These are phyloP conservation scores for Agelas oroides DNA, from an alignment of 37 sponge, comb jelly and placozoan genomes.

Conservation along the genomic window DNA sequence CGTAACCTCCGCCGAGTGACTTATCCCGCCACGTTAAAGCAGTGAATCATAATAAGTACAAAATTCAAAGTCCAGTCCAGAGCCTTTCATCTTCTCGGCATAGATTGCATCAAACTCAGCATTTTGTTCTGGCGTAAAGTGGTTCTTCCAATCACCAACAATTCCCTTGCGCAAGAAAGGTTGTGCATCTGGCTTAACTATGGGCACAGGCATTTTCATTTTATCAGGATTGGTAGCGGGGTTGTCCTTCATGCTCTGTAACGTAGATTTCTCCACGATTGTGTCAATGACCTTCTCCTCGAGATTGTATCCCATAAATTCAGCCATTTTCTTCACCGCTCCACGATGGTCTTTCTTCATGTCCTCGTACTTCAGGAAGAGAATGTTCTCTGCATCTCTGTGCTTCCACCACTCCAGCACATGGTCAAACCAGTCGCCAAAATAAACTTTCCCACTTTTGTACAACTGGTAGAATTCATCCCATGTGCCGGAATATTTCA, in stretches of 20 bases:
- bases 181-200: neutral
- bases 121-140: conserved; percentile 28
- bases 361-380: conserved; percentile 70
- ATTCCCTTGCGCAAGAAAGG: conserved; percentile 41
- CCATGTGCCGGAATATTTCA: conserved; percentile 1
- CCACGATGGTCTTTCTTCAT: conserved; percentile 43
- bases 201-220: too few relatives aligned
- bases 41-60: too few relatives aligned
- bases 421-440: conserved; percentile 68
- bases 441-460: conserved; percentile 5
- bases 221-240: conserved; percentile 7
- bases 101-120: conserved; percentile 29
- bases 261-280: conserved; percentile 12
- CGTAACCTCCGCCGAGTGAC: too few relatives aligned
- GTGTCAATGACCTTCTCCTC: conserved; percentile 16
- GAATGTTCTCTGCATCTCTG: conserved; percentile 47
- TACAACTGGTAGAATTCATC: neutral
- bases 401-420: conserved; percentile 59
- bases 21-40: too few relatives aligned
- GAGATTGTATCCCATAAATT: conserved; percentile 39
- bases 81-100: conserved; percentile 28
- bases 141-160: conserved; percentile 56
- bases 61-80: conserved; percentile 3
- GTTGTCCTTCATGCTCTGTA: conserved; percentile 52
- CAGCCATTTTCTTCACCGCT: conserved; percentile 26